A percentile compares a stretch with the other conserved stretches of the same genome.
Evolutionary conservation across 2,888 invertebrate genomes (phyloP).

Genomic region (Hemicrepidius hirtus): DNA sequence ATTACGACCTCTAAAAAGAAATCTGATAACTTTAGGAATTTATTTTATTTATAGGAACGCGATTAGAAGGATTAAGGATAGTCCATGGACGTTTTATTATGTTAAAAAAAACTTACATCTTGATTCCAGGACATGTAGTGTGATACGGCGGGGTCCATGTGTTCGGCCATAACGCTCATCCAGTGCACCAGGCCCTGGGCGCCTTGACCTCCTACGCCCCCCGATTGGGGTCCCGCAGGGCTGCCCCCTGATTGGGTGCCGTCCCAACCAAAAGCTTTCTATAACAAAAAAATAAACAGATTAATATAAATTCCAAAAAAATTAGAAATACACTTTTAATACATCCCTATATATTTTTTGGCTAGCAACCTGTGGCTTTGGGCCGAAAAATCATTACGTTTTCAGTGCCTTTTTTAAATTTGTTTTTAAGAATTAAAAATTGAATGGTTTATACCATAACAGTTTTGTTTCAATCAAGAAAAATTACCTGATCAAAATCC

Average conservation of each 20-base stretch:
- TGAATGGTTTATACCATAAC: too few species aligned
- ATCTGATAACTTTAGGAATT: too few species aligned
- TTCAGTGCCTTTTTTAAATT: too few species aligned
- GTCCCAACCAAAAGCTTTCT: slow-evolving; percentile 76
- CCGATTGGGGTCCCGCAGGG: slow-evolving; percentile 73
- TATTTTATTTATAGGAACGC: too few species aligned
- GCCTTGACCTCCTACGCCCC: slow-evolving; percentile 78
- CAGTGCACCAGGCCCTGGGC: slow-evolving; percentile 92
- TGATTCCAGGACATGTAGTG: slow-evolving; percentile 80
- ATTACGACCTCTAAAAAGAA: too few species aligned
- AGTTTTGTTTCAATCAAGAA: too few species aligned
- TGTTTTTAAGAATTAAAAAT: too few species aligned
- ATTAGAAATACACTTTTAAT: background rate
- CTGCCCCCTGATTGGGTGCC: slow-evolving; percentile 73
- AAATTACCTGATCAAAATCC: slow-evolving; percentile 70
- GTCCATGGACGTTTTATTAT: too few species aligned
- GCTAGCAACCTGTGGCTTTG: too few species aligned
- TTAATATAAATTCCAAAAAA: background rate
- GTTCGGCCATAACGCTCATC: slow-evolving; percentile 98
- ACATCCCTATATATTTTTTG: background rate
- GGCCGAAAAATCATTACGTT: too few species aligned
- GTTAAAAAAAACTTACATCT: slow-evolving; percentile 76
- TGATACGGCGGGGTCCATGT: slow-evolving; percentile 90
- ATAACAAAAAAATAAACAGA: slow-evolving; percentile 66
- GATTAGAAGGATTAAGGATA: too few species aligned